These are phyloP conservation scores for Chymomyza procnemis DNA, from an alignment of 2,888 invertebrate genomes.

Conservation along the genomic window DNA sequence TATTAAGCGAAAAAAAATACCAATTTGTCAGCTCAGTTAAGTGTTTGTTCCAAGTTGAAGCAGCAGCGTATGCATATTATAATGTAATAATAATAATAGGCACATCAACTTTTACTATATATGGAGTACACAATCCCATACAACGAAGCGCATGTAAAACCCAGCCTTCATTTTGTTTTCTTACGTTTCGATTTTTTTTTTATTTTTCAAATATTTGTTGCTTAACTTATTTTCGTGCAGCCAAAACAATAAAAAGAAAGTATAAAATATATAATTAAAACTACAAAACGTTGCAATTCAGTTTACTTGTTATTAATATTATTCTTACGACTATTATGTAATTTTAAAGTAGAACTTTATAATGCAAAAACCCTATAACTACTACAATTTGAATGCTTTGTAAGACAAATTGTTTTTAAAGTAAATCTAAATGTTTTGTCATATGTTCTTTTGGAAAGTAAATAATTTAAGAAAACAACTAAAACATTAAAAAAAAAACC, in stretches of 20 bases:
- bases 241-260: background rate
- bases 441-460: background rate
- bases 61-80: background rate
- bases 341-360: background rate
- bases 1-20: background rate
- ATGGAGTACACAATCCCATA: background rate
- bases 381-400: background rate
- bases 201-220: constrained; percentile 2
- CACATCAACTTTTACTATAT: background rate
- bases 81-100: background rate
- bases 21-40: background rate
- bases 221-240: background rate
- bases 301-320: background rate
- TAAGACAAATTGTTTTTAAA: too few species aligned
- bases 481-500: too few species aligned
- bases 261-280: too few species aligned
- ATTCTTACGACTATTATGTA: background rate
- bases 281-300: background rate
- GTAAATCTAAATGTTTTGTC: too few species aligned
- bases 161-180: background rate
- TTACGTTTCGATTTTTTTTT: background rate
- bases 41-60: background rate
- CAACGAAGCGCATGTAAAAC: background rate
- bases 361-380: background rate
- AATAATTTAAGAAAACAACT: too few species aligned